Evolutionary conservation across 1,140 invertebrate genomes (phyloP), one percentile per base, ranked within the genome.

Genomic region (Pissodes strobi): DNA sequence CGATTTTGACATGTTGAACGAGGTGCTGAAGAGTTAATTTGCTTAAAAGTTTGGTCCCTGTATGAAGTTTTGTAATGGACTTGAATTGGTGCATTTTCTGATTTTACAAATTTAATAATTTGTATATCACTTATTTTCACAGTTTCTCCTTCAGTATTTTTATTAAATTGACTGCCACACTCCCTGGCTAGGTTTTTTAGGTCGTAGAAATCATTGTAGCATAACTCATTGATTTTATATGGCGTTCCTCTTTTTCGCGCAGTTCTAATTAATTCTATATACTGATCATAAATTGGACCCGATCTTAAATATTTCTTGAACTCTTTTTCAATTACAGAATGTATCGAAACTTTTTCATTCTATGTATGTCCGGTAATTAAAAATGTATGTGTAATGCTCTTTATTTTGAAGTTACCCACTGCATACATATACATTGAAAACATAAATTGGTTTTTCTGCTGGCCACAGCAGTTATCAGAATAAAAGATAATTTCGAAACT

Each of bases 401-500:
- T 70, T 64, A 73, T 70, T 18, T 60, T 60, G 30, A 68, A 69
- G 37, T 34, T 71, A 48, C 25, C 57, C 8, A 75, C 51, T 23
- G 72, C 62, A 27, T 57, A 72, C 48, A 73, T 37, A 19, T 74
- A 76, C 66, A 74, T 67, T 30, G 64, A 38, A 65, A 71, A 51
- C 22, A 75, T 64, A 30, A 58, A 77, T 64, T 70, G 57, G 57
- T 80, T 79, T 64, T 76, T 74, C 52, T 79, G 72, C 55, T 79
- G 78, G 1, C 74, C 77, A 23, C 72, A 68, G 60, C 76, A 79
- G 60, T 76, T 80, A 61, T 79, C 77, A 10, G 72, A 72, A 68
- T 70, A 77, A 68, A 74, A 70, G 38, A 69, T 69, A 27, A 76
- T 25, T 39, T 77, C 66, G 21, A 64, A 37, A 9, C 51, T 63